phyloP scores from a whole-genome alignment of 1,140 invertebrate species.

The Drosophila melanica region DNA sequence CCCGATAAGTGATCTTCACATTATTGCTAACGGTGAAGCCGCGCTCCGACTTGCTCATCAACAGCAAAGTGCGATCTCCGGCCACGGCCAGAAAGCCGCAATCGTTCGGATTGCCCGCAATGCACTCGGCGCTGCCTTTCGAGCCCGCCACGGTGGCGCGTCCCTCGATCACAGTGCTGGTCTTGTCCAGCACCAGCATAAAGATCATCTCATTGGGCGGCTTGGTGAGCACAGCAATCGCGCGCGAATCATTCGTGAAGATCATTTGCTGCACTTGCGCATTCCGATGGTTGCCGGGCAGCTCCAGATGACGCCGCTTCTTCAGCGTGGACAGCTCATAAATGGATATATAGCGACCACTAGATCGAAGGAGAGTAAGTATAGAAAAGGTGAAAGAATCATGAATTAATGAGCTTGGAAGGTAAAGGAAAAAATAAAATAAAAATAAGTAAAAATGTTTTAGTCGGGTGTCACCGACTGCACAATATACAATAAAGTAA shows the following conservation, averaged over 20 bases:
- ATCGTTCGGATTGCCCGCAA: constrained; percentile 88
- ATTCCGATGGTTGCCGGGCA: constrained; percentile 84
- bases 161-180: constrained; percentile 88
- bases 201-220: constrained; percentile 90
- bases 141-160: constrained; percentile 86
- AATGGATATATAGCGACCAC: constrained; percentile 81
- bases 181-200: constrained; percentile 91
- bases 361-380: neutral
- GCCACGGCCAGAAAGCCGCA: constrained; percentile 88
- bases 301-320: constrained; percentile 85
- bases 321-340: constrained; percentile 87
- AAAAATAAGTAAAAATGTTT: too few species aligned
- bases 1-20: constrained; percentile 88
- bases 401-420: neutral
- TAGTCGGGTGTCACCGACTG: too few species aligned
- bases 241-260: constrained; percentile 90
- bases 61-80: constrained; percentile 88
- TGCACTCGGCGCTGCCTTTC: constrained; percentile 71
- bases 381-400: too few species aligned
- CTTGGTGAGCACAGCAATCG: constrained; percentile 88
- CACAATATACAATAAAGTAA: too few species aligned
- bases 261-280: constrained; percentile 87
- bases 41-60: constrained; percentile 89
- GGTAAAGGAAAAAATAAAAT: too few species aligned
- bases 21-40: constrained; percentile 89